Evolutionary conservation across 2,113 vertebrate species (phyloP).

Genomic region (Peromyscus polionotus): DNA sequence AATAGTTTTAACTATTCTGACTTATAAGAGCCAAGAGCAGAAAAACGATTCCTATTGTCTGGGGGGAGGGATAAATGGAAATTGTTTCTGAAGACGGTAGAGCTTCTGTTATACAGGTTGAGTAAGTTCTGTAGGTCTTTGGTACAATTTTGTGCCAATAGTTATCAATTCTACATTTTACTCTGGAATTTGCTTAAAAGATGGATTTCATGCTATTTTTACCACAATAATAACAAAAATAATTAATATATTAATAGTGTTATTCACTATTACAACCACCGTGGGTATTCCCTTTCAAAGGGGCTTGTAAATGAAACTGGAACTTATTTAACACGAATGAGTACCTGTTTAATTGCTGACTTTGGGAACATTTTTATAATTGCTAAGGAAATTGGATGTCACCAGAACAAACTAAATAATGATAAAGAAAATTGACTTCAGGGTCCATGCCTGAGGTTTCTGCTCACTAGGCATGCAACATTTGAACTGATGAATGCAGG

Average conservation of each 20-base stretch:
- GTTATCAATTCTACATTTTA: not conserved
- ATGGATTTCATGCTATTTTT: not conserved
- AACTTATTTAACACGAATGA: not conserved
- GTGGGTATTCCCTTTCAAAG: not conserved
- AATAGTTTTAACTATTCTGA: not conserved
- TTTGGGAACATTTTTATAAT: not conserved
- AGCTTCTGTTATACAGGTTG: not conserved
- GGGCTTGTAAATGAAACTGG: not conserved
- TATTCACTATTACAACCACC: not conserved
- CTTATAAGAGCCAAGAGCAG: not conserved
- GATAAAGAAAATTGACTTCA: not conserved
- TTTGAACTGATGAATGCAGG: not conserved
- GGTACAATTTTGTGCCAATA: not conserved
- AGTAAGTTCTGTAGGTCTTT: not conserved
- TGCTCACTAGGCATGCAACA: not conserved
- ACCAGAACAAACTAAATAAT: not conserved
- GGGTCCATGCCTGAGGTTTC: not conserved
- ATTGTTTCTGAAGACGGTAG: not conserved
- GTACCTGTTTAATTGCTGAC: not conserved
- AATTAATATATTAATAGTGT: not conserved
- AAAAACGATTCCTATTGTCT: not conserved
- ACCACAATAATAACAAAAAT: not conserved
- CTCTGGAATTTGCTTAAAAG: not conserved
- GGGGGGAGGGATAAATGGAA: not conserved
- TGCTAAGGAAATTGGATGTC: not conserved